phyloP scores from a whole-genome alignment of 2,113 vertebrate species.

The Tupaia tana region DNA sequence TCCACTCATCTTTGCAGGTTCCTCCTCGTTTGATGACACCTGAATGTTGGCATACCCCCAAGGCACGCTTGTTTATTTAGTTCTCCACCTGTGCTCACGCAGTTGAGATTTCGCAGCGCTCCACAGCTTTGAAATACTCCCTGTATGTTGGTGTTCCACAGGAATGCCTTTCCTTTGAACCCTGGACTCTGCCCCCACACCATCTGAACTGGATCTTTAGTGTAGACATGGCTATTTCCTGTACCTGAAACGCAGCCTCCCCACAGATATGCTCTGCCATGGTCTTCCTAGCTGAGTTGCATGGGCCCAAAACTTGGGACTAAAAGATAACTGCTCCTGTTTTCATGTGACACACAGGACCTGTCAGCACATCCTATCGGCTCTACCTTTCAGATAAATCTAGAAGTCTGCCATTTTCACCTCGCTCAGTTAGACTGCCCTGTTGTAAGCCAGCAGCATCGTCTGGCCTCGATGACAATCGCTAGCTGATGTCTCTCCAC shows the following conservation, averaged over 20 bases:
- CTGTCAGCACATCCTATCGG: neutral
- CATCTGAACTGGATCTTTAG: neutral
- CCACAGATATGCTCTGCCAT: neutral
- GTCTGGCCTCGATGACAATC: neutral
- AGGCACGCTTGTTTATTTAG: neutral
- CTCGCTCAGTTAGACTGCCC: neutral
- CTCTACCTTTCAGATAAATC: neutral
- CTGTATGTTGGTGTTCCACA: neutral
- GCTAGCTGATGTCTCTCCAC: neutral
- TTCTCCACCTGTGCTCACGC: neutral
- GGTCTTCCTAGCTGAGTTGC: neutral
- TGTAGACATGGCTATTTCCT: neutral
- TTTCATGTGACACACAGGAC: neutral
- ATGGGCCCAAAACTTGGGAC: neutral
- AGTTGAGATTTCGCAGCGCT: neutral
- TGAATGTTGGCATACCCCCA: neutral
- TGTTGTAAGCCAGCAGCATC: neutral
- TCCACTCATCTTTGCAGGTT: neutral
- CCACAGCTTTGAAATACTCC: neutral
- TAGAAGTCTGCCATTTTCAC: neutral
- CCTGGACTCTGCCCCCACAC: neutral
- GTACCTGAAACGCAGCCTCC: neutral
- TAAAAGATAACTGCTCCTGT: neutral
- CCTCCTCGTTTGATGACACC: neutral
- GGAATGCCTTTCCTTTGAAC: neutral